A percentile compares a stretch with the other conserved stretches of the same genome.
Conservation (phyloP, 2,797 vertebrate genomes). For the Betta splendens region DNA sequence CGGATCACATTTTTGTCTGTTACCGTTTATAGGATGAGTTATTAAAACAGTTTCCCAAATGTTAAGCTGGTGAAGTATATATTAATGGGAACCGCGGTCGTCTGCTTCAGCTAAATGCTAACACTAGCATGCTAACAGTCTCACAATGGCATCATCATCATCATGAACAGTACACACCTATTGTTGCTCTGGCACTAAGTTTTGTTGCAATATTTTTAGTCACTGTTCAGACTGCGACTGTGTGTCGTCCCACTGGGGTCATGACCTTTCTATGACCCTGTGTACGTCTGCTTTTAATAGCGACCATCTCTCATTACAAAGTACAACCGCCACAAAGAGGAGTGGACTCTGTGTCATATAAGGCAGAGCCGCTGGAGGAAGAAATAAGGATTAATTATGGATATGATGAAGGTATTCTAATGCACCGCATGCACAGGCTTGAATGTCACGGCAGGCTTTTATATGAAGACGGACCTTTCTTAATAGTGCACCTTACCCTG, state of each 20-base stretch:
- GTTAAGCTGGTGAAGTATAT: too few relatives aligned
- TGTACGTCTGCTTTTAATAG: too few relatives aligned
- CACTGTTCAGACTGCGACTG: too few relatives aligned
- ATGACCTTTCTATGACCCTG: too few relatives aligned
- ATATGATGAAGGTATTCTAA: slow-evolving; percentile 49
- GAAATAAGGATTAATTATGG: slow-evolving; percentile 32
- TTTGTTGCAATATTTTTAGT: too few relatives aligned
- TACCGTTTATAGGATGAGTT: not conserved
- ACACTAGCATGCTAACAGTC: not conserved
- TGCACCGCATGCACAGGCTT: slow-evolving; percentile 33
- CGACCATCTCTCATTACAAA: too few relatives aligned
- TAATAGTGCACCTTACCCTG: slow-evolving; percentile 15
- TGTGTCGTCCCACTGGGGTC: too few relatives aligned
- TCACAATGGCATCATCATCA: not conserved
- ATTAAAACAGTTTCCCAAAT: too few relatives aligned
- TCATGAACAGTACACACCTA: too few relatives aligned
- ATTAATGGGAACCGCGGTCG: too few relatives aligned
- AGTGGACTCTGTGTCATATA: slow-evolving; percentile 19
- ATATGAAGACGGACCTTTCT: slow-evolving; percentile 35
- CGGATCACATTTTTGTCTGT: not conserved
- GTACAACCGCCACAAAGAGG: too few relatives aligned
- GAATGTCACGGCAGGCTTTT: slow-evolving; percentile 28
- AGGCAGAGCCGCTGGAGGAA: slow-evolving; percentile 1
- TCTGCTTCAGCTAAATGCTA: not conserved
- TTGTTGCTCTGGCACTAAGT: too few relatives aligned